phyloP scores from a whole-genome alignment of 2,113 vertebrate genomes.

The Scytalopus superciliaris region DNA sequence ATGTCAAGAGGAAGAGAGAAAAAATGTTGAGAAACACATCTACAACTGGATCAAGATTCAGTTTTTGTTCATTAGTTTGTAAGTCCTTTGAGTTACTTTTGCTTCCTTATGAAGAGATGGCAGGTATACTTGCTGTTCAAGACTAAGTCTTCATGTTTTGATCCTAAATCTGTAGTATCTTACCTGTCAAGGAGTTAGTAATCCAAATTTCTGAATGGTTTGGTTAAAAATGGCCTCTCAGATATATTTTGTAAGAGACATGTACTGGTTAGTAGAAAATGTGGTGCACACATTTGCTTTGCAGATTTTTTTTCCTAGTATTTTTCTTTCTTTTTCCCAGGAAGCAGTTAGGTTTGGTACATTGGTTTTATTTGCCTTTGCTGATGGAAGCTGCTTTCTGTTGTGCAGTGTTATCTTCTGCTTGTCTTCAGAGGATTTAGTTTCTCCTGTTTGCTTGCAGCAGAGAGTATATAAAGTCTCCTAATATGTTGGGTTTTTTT shows the following conservation, averaged over 20 bases:
- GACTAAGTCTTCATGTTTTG: not conserved
- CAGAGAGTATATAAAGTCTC: not conserved
- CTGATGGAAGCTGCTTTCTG: not conserved
- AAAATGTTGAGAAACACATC: not conserved
- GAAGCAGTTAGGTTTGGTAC: not conserved
- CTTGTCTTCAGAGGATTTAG: not conserved
- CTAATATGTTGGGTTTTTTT: not conserved
- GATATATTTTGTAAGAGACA: not conserved
- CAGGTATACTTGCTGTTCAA: not conserved
- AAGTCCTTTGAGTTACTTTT: not conserved
- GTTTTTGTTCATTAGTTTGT: not conserved
- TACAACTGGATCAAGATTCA: not conserved
- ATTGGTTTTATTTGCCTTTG: conserved; percentile 9
- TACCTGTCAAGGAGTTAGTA: not conserved
- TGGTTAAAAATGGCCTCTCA: not conserved
- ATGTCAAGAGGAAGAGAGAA: not conserved
- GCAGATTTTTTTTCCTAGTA: not conserved
- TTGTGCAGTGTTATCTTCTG: not conserved
- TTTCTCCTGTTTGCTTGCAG: not conserved
- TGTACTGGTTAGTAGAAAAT: not conserved
- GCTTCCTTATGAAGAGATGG: not conserved
- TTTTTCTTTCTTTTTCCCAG: not conserved
- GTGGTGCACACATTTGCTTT: not conserved
- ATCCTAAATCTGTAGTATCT: not conserved
- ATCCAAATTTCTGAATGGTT: not conserved